Evolutionary conservation across 2,888 invertebrate genomes (phyloP).

Genomic region (Marasmarcha lunaedactyla): DNA sequence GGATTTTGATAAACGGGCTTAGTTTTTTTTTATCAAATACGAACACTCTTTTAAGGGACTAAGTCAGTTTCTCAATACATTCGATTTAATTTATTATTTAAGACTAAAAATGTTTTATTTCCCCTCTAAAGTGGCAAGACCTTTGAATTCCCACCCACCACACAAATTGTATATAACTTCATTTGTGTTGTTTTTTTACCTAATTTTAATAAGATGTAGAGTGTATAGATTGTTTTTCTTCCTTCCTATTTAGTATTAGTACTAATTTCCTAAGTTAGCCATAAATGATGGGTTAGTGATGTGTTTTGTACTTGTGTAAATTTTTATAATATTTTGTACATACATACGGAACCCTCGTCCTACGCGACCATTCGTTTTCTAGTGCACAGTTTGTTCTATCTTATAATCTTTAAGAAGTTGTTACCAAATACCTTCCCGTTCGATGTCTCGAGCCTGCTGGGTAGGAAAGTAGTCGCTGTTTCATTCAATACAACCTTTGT

Average conservation of each 20-base stretch:
- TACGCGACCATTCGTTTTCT: slow-evolving; percentile 28
- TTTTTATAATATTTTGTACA: slow-evolving; percentile 35
- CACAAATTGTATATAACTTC: slow-evolving; percentile 49
- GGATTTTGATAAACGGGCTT: background rate
- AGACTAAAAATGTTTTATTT: slow-evolving; percentile 32
- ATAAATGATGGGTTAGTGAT: slow-evolving; percentile 50
- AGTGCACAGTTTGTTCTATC: slow-evolving; percentile 26
- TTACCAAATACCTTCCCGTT: slow-evolving; percentile 52
- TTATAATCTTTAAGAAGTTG: slow-evolving; percentile 52
- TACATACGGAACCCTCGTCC: slow-evolving; percentile 35
- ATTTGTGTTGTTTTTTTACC: slow-evolving; percentile 33
- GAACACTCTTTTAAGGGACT: no score
- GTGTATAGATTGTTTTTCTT: slow-evolving; percentile 27
- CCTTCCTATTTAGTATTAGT: slow-evolving; percentile 14
- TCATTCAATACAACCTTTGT: background rate
- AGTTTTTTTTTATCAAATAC: no score
- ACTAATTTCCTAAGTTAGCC: slow-evolving; percentile 34
- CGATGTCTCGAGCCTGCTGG: background rate
- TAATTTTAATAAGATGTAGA: slow-evolving; percentile 33
- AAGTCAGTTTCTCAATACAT: no score
- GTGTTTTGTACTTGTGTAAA: slow-evolving; percentile 26
- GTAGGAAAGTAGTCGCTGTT: slow-evolving; percentile 5
- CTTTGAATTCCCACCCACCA: slow-evolving; percentile 53
- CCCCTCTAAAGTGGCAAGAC: slow-evolving; percentile 52
- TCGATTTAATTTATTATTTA: slow-evolving; percentile 14